A percentile compares a stretch with the other conserved stretches of the same genome.
These are phyloP conservation scores for Osmerus mordax DNA, from an alignment of 2,113 vertebrate genomes.

Conservation along the genomic window DNA sequence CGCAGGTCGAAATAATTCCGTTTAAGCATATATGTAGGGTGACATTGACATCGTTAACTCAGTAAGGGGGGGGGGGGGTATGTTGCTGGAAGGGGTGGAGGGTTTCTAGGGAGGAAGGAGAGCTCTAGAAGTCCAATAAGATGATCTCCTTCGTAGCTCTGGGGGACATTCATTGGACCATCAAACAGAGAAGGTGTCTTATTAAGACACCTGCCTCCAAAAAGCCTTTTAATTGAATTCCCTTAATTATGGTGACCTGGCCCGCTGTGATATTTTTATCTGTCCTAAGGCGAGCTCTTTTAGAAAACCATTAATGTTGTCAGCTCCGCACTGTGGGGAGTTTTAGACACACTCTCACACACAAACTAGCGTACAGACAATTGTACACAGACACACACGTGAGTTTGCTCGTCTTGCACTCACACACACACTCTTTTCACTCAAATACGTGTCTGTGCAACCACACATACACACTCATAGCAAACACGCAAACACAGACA, in stretches of 20 bases:
- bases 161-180: slow-evolving; percentile 70
- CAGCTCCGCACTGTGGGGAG: slow-evolving; percentile 54
- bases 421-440: background rate
- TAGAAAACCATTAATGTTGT: slow-evolving; percentile 73
- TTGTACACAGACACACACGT: too few relatives aligned
- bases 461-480: slow-evolving; percentile 10
- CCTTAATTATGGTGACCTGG: slow-evolving; percentile 70
- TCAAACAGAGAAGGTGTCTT: slow-evolving; percentile 61
- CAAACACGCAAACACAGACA: slow-evolving; percentile 11
- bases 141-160: slow-evolving; percentile 65
- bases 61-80: slow-evolving; percentile 14
- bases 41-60: too few relatives aligned
- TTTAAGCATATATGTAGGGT: too few relatives aligned
- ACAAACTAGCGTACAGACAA: background rate
- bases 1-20: too few relatives aligned
- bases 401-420: slow-evolving; percentile 3
- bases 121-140: slow-evolving; percentile 56
- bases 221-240: slow-evolving; percentile 67
- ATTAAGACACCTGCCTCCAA: slow-evolving; percentile 64
- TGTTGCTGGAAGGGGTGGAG: slow-evolving; percentile 46
- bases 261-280: slow-evolving; percentile 72
- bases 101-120: slow-evolving; percentile 48
- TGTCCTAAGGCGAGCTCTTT: slow-evolving; percentile 61
- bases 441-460: background rate
- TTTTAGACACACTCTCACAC: slow-evolving; percentile 20